These are phyloP conservation scores for Polyploca ridens DNA, from an alignment of 2,888 invertebrate species.

Conservation along the genomic window DNA sequence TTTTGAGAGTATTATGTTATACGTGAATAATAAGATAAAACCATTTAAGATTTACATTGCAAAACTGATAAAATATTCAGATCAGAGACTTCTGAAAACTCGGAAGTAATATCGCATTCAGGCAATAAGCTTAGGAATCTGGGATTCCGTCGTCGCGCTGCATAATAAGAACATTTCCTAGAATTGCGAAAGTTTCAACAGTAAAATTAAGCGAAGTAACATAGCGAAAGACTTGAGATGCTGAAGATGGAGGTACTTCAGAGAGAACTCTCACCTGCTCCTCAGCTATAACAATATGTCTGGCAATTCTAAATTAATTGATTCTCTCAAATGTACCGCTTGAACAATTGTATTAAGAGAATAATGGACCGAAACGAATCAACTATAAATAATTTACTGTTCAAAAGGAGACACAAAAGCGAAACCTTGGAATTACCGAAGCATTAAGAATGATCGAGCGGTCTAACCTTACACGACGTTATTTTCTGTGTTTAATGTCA, in stretches of 20 bases:
- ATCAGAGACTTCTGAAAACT: not conserved
- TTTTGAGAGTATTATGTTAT: too few relatives aligned
- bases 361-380: not conserved
- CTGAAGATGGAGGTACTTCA: not conserved
- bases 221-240: not conserved
- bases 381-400: slow-evolving; percentile 9
- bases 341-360: slow-evolving; percentile 1
- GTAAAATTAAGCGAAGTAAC: not conserved
- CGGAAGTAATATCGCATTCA: slow-evolving; percentile 6
- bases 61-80: not conserved
- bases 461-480: slow-evolving; percentile 44
- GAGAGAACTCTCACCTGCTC: not conserved
- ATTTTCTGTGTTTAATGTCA: slow-evolving; percentile 54
- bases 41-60: not conserved
- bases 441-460: slow-evolving; percentile 21
- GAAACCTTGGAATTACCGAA: slow-evolving; percentile 21
- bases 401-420: slow-evolving; percentile 22
- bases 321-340: not conserved
- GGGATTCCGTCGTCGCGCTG: not conserved
- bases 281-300: not conserved
- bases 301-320: slow-evolving; percentile 6
- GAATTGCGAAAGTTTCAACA: not conserved
- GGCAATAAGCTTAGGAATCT: not conserved
- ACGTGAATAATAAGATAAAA: too few relatives aligned
- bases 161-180: not conserved